Conservation (phyloP, 2,888 invertebrate genomes). For the Eupithecia centaureata region DNA sequence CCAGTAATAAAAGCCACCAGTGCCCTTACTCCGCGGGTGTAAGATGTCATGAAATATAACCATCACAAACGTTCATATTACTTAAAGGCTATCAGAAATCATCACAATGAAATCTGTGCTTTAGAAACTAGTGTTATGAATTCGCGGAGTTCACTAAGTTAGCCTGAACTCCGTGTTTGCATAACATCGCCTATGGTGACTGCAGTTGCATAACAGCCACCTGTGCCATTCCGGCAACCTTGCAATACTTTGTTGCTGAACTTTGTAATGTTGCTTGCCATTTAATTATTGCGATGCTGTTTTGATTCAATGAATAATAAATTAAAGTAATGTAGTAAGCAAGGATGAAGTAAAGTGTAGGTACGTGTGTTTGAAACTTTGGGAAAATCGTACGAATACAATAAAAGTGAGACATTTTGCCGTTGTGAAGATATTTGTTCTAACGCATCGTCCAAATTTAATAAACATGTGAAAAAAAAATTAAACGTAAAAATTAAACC, state of each 20-base stretch:
- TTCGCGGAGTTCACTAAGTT: slow-evolving; percentile 1
- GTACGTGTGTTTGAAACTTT: not conserved
- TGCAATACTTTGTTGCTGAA: not conserved
- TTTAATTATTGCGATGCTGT: not conserved
- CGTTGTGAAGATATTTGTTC: not conserved
- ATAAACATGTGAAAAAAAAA: no score
- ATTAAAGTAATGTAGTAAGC: not conserved
- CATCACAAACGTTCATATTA: not conserved
- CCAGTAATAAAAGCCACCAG: no score
- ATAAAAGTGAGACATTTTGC: not conserved
- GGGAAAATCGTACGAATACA: not conserved
- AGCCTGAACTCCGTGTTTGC: not conserved
- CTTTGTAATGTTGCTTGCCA: not conserved
- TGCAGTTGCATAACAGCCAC: not conserved
- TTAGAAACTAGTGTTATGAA: slow-evolving; percentile 2
- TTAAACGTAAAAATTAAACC: not conserved
- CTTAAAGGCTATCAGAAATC: not conserved
- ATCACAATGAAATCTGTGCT: not conserved
- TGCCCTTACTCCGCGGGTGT: no score
- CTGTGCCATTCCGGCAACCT: not conserved
- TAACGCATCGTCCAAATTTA: not conserved
- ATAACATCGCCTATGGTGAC: not conserved
- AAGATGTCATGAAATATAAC: no score
- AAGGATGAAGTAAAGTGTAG: not conserved
- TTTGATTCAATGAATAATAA: not conserved